Conservation (phyloP, 2,113 vertebrate species). For the Heloderma charlesbogerti region DNA sequence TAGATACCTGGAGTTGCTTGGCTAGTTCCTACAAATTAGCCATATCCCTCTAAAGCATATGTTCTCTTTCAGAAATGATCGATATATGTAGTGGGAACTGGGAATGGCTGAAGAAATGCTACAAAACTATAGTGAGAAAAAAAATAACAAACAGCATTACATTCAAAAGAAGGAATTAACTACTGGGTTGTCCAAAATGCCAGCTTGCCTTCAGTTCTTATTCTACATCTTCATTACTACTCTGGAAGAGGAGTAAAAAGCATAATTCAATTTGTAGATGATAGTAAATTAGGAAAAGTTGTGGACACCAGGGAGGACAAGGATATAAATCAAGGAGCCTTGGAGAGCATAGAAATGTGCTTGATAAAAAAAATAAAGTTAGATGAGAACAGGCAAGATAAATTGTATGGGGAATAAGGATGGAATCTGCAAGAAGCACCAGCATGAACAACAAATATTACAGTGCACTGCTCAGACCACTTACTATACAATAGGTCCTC, state of each 20-base stretch:
- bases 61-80: rapidly evolving
- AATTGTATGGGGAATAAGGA: neutral
- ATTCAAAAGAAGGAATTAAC: neutral
- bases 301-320: neutral
- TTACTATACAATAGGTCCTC: neutral
- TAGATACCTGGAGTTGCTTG: neutral
- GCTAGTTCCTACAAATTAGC: neutral
- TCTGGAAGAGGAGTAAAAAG: neutral
- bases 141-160: rapidly evolving
- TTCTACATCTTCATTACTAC: neutral
- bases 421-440: neutral
- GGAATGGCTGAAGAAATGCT: rapidly evolving
- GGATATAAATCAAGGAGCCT: neutral
- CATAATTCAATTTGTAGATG: neutral
- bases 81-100: neutral
- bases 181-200: neutral
- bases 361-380: neutral
- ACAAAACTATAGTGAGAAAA: neutral
- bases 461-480: neutral
- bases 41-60: neutral
- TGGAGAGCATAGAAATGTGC: conserved; percentile 3
- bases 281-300: neutral
- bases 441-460: neutral
- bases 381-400: neutral
- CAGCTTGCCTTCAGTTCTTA: neutral